phyloP scores from a whole-genome alignment of 37 sponge, comb jelly and placozoan genomes.

The Ephydatia muelleri region DNA sequence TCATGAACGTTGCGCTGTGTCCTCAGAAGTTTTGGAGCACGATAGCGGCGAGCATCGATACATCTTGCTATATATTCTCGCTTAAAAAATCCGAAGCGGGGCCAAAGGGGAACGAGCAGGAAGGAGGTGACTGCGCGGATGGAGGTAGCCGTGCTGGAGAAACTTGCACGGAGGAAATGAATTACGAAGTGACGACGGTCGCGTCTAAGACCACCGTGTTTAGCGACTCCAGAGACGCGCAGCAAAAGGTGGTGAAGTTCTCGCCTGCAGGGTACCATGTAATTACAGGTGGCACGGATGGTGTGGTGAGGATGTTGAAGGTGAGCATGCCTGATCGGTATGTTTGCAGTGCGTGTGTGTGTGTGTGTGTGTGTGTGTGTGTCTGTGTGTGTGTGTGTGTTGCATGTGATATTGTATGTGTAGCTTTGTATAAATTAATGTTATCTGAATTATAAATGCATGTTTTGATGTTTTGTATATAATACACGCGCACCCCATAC shows the following conservation, averaged over 20 bases:
- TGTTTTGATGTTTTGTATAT: too few relatives aligned
- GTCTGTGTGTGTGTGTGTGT: not conserved
- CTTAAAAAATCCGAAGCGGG: not conserved
- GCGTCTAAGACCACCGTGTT: constrained; percentile 43
- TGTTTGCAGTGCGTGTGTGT: not conserved
- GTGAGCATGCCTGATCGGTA: constrained; percentile 41
- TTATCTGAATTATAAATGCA: too few relatives aligned
- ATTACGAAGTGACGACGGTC: not conserved
- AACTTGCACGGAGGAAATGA: not conserved
- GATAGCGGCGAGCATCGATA: constrained; percentile 32
- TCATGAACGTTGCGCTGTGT: constrained; percentile 35
- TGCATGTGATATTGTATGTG: not conserved
- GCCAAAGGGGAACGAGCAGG: not conserved
- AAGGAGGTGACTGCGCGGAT: not conserved
- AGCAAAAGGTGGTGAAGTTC: constrained; percentile 67
- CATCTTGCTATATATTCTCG: not conserved
- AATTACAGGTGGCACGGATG: constrained; percentile 73
- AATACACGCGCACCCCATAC: too few relatives aligned
- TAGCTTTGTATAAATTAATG: not conserved
- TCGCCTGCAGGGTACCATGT: constrained; percentile 37
- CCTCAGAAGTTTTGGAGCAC: constrained; percentile 2
- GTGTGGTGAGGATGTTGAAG: constrained; percentile 71
- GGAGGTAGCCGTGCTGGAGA: not conserved
- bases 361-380: not conserved
- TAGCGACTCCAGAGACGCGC: constrained; percentile 13